phyloP scores from a whole-genome alignment of 2,113 vertebrate species.

The Laticauda laticaudata region DNA sequence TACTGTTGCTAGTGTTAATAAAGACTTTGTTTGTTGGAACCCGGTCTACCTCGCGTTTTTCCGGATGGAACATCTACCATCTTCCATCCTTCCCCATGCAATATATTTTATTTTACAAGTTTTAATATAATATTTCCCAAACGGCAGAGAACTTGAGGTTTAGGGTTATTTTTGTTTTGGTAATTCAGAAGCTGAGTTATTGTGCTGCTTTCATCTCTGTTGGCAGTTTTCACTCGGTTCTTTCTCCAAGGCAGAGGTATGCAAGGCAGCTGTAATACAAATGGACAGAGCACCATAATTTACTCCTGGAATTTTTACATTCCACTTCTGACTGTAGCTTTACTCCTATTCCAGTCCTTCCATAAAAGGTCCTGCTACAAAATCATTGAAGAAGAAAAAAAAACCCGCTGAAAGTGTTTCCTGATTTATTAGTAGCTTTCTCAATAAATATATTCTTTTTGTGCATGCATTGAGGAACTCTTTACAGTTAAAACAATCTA shows the following conservation, averaged over 20 bases:
- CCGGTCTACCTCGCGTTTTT: too few relatives aligned
- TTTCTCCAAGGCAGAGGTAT: constrained; percentile 6
- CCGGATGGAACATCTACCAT: too few relatives aligned
- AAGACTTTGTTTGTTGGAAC: too few relatives aligned
- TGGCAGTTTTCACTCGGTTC: not conserved
- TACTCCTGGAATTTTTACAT: constrained; percentile 14
- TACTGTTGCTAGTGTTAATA: too few relatives aligned
- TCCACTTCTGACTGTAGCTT: constrained; percentile 17
- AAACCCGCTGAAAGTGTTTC: not conserved
- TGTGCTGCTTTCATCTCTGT: not conserved
- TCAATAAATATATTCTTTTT: not conserved
- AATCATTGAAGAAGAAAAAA: not conserved
- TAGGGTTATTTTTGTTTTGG: constrained; percentile 1
- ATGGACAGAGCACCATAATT: not conserved
- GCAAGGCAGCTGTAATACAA: not conserved
- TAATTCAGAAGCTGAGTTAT: not conserved
- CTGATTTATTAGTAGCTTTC: constrained; percentile 5
- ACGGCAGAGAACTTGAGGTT: not conserved
- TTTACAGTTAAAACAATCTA: not conserved
- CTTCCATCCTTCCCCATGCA: not conserved
- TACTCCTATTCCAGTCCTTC: constrained; percentile 1
- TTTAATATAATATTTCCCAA: not conserved
- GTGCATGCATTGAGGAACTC: not conserved
- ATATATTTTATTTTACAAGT: not conserved
- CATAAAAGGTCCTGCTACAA: constrained; percentile 1